Base-by-base conservation (phyloP, 2,113 vertebrate species). In the Paracanthobrama guichenoti region DNA sequence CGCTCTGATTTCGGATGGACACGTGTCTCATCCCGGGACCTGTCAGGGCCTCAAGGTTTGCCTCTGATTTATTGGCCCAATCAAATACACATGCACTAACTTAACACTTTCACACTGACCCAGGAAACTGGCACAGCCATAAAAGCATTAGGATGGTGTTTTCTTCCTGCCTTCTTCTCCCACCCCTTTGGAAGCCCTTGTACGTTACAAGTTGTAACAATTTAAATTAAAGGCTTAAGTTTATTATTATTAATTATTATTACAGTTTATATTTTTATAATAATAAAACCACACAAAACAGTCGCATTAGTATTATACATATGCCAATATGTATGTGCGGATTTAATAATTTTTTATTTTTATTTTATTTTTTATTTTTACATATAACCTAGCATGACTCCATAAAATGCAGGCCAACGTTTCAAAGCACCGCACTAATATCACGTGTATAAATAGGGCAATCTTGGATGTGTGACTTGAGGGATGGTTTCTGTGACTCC, bases 61-160 rank as follows among this genome's bases (percentile, higher is more conserved):
- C 72, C 87, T 87, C 90, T 95, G 95, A 96, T 96, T 96, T 96
- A 96, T 95, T 93, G 91, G 91, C 90, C 91, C 93, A 93, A 94
- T 95, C 93, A 94, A 93, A 94, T 88, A 90, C 93, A 89, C 91
- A 88, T 91, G 89, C 90, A 91, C 92, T 87, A 92, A 89, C 91
- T 91, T 94, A 91, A 92, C 93, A 93, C 92, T 94, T 95, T 94
- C 92, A 86, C 93, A 92, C 92, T 74, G 86, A 87, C 87, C 86
- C 87, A 91, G 91, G 90, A 94, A 94, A 93, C 90, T 92, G 91
- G 90, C 91, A 88, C 75, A 66, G 91, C 90, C 90, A 92, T 94
- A 94, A 95, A 94, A 92, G 88, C 92, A 92, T 94, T 92, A 93
- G 84, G 90, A 86, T 86, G 71, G 75, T 74, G 80, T 87, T 72